Evolutionary conservation across 2,888 invertebrate genomes (phyloP).

Genomic region (Amiota mariae): DNA sequence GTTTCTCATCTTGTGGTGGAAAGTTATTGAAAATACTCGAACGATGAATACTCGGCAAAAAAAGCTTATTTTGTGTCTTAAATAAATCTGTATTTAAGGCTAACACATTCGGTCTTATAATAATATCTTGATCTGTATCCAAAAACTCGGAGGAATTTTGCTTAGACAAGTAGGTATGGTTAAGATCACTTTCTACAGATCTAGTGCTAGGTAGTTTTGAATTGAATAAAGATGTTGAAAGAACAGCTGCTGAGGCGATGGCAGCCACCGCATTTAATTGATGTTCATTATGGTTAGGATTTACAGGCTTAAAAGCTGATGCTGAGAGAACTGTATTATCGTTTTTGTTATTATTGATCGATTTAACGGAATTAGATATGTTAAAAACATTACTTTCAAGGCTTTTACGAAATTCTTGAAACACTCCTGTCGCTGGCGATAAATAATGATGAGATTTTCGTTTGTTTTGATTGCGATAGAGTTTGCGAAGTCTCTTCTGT

Average conservation of each 20-base stretch:
- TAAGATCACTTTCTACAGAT: not conserved
- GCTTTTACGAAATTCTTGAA: too few relatives aligned
- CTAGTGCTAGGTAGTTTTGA: slow-evolving; percentile 2
- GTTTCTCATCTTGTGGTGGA: not conserved
- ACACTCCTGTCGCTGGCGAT: too few relatives aligned
- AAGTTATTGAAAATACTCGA: not conserved
- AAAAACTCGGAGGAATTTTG: not conserved
- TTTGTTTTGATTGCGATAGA: too few relatives aligned
- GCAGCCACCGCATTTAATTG: slow-evolving; percentile 27
- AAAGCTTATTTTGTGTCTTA: not conserved
- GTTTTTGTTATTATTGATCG: not conserved
- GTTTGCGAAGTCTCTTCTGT: too few relatives aligned
- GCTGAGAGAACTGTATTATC: slow-evolving; percentile 48
- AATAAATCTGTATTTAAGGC: not conserved
- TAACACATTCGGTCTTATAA: not conserved
- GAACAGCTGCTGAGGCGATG: slow-evolving; percentile 54
- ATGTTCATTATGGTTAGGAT: slow-evolving; percentile 38
- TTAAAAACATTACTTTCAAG: too few relatives aligned
- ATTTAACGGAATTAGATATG: not conserved
- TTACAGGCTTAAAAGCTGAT: slow-evolving; percentile 66
- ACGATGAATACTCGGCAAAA: not conserved
- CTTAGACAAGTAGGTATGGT: not conserved
- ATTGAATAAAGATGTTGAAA: slow-evolving; percentile 51
- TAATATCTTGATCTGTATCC: not conserved
- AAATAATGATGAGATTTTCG: too few relatives aligned